Evolutionary conservation across 1,140 invertebrate species (phyloP), one percentile per base, ranked within the genome.

Genomic region (Hypsibius dujardini): DNA sequence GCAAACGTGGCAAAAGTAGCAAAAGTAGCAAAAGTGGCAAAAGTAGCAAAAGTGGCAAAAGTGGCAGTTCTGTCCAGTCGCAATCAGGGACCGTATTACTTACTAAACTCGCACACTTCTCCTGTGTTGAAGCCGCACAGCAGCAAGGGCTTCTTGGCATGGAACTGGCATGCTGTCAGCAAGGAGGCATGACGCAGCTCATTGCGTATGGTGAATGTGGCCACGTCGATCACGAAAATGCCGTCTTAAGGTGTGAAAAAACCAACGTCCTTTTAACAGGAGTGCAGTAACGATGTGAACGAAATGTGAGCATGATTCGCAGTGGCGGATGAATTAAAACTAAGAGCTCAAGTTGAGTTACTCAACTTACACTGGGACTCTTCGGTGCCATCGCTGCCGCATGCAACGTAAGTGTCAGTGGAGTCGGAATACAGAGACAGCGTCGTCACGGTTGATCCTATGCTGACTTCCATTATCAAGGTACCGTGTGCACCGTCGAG

Each of bases 201-300:
- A 42, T 42, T 67, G 12, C 62, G 7, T 7, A 67, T 67, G 62
- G 62, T 67, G 42, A 67, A 67, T 67, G 62, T 67, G 12, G 62
- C 62, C 62, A 67, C 3, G 42, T 67, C 62, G 45, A 67, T 67
- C 62, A 67, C 62, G 62, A 67, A 67, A 42, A 67, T 67, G 7
- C 62, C 62, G 62, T 67, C 62, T 67, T 3, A 12, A 67, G 42
- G n/a, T 56, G n/a, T 56, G n/a, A 56, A n/a, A 56, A 56, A 7
- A 56, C 50, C n/a, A n/a, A n/a, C n/a, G n/a, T n/a, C n/a, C n/a
- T n/a, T n/a, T 56, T n/a, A 7, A n/a, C 50, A 7, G 50, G 50
- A 56, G n/a, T 56, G 50, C 50, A 56, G 7, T 7, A 7, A 56
- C 50, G 7, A 56, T 56, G 50, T 56, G 50, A 56, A 56, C n/a